A percentile compares a stretch with the other conserved stretches of the same genome.
These are phyloP conservation scores for Henricia sp. DNA, from an alignment of 53 echinoderm and acorn worm genomes.

Conservation along the genomic window DNA sequence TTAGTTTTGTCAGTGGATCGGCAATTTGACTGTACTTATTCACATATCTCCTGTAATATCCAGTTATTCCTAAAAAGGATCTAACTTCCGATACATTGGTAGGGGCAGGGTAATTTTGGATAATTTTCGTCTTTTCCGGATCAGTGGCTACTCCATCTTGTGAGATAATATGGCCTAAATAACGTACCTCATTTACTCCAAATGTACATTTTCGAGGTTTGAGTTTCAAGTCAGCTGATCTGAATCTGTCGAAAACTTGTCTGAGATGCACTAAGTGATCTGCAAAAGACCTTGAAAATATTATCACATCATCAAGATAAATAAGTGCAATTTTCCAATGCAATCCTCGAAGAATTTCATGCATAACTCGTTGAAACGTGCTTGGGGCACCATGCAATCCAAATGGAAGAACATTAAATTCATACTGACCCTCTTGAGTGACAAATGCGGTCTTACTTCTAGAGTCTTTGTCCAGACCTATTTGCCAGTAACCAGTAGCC, in stretches of 20 bases:
- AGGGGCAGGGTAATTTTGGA: no score
- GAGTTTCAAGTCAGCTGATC: background rate
- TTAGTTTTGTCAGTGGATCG: no score
- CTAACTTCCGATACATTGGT: no score
- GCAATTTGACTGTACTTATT: no score
- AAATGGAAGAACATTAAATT: slow-evolving; percentile 26
- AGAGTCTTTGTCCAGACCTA: slow-evolving; percentile 3
- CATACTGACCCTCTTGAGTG: slow-evolving; percentile 25
- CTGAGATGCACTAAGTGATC: slow-evolving; percentile 2
- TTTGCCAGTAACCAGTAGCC: slow-evolving; percentile 33
- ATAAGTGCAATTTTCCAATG: no score
- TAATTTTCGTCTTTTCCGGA: no score
- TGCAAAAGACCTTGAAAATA: no score
- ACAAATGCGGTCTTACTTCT: slow-evolving; percentile 30
- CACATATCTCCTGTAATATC: no score
- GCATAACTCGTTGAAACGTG: no score
- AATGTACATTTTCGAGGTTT: slow-evolving; percentile 24
- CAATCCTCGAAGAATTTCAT: background rate
- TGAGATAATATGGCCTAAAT: slow-evolving; percentile 4
- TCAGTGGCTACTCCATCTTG: no score
- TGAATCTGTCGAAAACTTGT: slow-evolving; percentile 1
- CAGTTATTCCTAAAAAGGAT: no score
- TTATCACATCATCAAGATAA: no score
- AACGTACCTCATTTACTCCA: slow-evolving; percentile 16
- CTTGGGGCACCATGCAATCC: background rate